Base-by-base conservation (phyloP, 2,797 vertebrate species). In the Loris lydekkerianus region DNA sequence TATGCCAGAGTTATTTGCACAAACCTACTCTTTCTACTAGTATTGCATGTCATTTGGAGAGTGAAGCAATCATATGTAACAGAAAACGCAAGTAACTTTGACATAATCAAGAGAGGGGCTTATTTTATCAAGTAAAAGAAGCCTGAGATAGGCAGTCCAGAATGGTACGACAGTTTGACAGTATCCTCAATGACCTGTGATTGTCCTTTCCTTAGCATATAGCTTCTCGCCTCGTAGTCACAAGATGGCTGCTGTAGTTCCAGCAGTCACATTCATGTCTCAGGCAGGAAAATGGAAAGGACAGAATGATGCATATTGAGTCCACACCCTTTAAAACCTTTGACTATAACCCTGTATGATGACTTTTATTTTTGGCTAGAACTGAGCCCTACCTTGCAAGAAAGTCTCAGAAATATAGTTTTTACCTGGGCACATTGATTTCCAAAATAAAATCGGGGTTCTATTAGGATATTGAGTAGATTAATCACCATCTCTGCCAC, bases 361-460 rank as follows among this genome's bases (percentile, higher is more conserved):
- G 27, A 94, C 86, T 83, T 86, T 46, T 43, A 31, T 49, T 73
- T 92, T 73, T 94, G 63, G 25, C 58, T 58, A 93, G 65, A 90
- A 90, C 58, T 73, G n/a, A 76, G 58, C 73, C 75, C 46, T 86
- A 61, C 63, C 10, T 83, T 83, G 3, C n/a, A 82, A 86, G 29
- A 11, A 21, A 77, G 17, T 69, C n/a, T 92, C 70, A 78, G 87
- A 95, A 67, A 60, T 56, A 3, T n/a, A 46, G 13, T 82, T 93
- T 95, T 82, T 34, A 77, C 34, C 17, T 56, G 58, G 40, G 31
- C 8, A 72, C 40, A 40, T 9, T 78, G 56, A 87, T 81, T 56
- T 31, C 13, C 72, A 20, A 77, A 75, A 93, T 43, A 93, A 87
- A 85, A 77, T 5, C 77, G 17, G 10, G 20, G 13, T 63, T 89